These are phyloP conservation scores for Chironomus striatipennis DNA, from an alignment of 1,140 invertebrate genomes.

Conservation along the genomic window DNA sequence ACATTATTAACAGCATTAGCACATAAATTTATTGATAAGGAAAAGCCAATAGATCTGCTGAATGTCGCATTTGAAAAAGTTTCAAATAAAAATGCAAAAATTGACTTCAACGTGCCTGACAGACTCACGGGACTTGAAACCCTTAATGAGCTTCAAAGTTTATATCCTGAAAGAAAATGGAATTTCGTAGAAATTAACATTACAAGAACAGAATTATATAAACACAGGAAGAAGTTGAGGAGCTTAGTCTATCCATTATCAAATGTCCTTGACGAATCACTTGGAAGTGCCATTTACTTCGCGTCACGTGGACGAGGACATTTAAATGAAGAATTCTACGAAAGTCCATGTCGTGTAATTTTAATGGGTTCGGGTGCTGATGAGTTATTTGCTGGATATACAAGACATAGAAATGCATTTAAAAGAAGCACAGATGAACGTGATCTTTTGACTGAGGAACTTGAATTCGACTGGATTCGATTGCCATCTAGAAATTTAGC, in stretches of 20 bases:
- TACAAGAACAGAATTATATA: conserved; percentile 54
- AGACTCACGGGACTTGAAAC: conserved; percentile 67
- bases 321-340: conserved; percentile 41
- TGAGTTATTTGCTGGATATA: conserved; percentile 93
- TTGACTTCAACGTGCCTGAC: conserved; percentile 61
- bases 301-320: conserved; percentile 64
- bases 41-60: conserved; percentile 81
- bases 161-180: conserved; percentile 58
- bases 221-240: conserved; percentile 46
- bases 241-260: conserved; percentile 73
- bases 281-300: conserved; percentile 94
- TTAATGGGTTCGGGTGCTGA: conserved; percentile 91
- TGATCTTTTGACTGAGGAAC: conserved; percentile 56
- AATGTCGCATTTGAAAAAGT: conserved; percentile 88
- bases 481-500: conserved; percentile 89
- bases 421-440: conserved; percentile 49
- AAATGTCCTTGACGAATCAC: conserved; percentile 91
- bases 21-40: conserved; percentile 57
- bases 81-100: conserved; percentile 28
- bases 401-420: conserved; percentile 69
- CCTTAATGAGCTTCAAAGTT: conserved; percentile 56
- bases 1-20: conserved; percentile 74
- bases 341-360: conserved; percentile 55
- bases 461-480: conserved; percentile 68
- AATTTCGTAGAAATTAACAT: conserved; percentile 63